Percentiles rank a stretch among this genome's conserved stretches.
phyloP scores from a whole-genome alignment of 2,797 vertebrate genomes.

The Chelonia mydas region DNA sequence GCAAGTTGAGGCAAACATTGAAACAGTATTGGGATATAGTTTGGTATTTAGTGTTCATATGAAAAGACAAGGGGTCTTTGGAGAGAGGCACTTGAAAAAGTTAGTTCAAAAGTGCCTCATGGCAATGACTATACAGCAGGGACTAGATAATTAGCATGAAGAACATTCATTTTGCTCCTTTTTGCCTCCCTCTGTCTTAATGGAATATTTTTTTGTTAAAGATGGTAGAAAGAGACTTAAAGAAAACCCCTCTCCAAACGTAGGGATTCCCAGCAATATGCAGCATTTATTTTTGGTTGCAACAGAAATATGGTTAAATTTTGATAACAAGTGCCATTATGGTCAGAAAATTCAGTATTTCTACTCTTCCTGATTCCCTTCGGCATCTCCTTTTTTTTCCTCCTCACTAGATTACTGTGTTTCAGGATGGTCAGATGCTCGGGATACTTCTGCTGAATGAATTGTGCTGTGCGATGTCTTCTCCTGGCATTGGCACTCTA shows the following conservation, averaged over 20 bases:
- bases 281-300: neutral
- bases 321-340: neutral
- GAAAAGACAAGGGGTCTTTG: neutral
- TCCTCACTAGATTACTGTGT: fast-evolving
- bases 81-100: fast-evolving
- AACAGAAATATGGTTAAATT: neutral
- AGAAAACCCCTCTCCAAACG: neutral
- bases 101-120: neutral
- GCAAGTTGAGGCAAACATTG: neutral
- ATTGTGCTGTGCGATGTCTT: fast-evolving
- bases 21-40: neutral
- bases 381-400: neutral
- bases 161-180: neutral
- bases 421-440: neutral
- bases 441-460: neutral
- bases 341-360: neutral
- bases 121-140: neutral
- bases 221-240: neutral
- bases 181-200: neutral
- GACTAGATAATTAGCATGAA: neutral
- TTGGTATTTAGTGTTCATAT: neutral
- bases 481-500: neutral
- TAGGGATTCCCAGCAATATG: neutral
- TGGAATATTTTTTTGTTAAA: neutral
- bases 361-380: neutral